Percentiles rank a stretch among this genome's conserved stretches.
Conservation (phyloP, 2,113 vertebrate genomes). For the Urocitellus parryii region DNA sequence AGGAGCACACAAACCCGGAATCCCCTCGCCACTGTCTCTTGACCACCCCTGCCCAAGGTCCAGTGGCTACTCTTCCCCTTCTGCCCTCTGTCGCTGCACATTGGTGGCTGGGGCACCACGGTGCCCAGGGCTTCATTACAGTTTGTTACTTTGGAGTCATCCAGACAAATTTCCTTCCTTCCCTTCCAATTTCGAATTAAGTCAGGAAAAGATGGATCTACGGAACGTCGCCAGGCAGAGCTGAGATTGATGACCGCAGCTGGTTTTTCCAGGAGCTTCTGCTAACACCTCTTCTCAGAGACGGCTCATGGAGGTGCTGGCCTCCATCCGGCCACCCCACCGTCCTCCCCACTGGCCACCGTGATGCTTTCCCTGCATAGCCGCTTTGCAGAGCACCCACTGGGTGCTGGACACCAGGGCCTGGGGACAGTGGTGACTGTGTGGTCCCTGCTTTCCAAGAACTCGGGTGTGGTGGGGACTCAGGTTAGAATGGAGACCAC, state of each 20-base stretch:
- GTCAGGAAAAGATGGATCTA: constrained; percentile 12
- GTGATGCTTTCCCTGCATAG: accelerated
- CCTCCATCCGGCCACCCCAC: neutral
- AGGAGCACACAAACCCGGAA: neutral
- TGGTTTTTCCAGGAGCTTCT: neutral
- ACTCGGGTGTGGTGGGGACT: neutral
- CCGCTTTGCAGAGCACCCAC: neutral
- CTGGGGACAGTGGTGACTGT: neutral
- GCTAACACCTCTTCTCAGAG: neutral
- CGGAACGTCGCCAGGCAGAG: neutral
- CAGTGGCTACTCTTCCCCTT: neutral
- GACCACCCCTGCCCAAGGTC: neutral
- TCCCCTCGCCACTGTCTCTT: no score
- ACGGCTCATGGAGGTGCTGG: neutral
- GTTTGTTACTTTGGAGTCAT: neutral
- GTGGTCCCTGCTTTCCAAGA: neutral
- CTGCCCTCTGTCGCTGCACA: neutral
- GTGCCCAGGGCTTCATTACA: neutral
- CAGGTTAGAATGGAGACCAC: neutral
- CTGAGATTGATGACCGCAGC: neutral
- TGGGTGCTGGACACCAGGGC: neutral
- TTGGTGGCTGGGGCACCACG: neutral
- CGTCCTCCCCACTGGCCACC: accelerated
- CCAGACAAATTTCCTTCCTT: constrained; percentile 38
- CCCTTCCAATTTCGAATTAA: constrained; percentile 50